phyloP scores from a whole-genome alignment of 2,113 vertebrate genomes.

The Tamias sibiricus region DNA sequence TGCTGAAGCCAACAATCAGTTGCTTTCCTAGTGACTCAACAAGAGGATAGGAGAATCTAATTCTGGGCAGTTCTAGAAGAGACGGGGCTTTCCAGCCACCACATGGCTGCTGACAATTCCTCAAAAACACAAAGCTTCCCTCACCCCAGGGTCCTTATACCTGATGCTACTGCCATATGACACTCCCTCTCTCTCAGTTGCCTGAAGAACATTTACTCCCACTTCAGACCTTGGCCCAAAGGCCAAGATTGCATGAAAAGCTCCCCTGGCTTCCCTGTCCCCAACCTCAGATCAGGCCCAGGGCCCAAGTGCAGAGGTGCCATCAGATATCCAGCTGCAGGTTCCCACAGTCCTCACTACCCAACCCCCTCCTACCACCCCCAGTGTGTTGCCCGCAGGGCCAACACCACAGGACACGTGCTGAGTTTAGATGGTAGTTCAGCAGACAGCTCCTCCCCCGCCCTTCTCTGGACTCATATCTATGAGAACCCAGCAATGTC shows the following conservation, averaged over 20 bases:
- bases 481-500: not conserved
- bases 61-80: not conserved
- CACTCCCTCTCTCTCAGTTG: not conserved
- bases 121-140: not conserved
- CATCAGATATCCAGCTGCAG: not conserved
- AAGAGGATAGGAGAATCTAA: not conserved
- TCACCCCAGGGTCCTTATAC: not conserved
- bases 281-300: not conserved
- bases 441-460: not conserved
- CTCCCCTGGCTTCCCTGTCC: not conserved
- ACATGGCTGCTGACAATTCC: not conserved
- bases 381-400: not conserved
- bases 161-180: not conserved
- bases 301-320: not conserved
- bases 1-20: not conserved
- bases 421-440: not conserved
- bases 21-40: not conserved
- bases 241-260: not conserved
- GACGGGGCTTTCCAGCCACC: not conserved
- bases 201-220: not conserved
- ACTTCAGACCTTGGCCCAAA: constrained; percentile 35
- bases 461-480: not conserved
- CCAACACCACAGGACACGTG: not conserved
- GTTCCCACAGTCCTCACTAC: not conserved
- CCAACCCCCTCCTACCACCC: not conserved